Conservation (phyloP, 2,888 invertebrate genomes). For the Adelphocoris suturalis region DNA sequence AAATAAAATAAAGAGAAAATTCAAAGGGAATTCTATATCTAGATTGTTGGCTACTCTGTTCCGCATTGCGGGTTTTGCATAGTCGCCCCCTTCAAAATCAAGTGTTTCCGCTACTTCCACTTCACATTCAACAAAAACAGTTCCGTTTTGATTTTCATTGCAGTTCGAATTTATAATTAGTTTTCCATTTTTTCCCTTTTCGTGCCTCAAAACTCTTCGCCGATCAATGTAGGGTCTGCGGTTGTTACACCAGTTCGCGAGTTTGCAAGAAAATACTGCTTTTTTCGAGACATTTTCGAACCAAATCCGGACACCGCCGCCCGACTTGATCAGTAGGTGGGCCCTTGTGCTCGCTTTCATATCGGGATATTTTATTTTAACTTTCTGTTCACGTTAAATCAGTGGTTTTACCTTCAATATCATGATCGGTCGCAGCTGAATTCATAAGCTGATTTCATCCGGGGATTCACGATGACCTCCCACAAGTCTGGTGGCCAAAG, state of each 20-base stretch:
- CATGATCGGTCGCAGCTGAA: background rate
- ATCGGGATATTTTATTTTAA: background rate
- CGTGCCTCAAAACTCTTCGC: background rate
- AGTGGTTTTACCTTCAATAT: background rate
- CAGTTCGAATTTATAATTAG: background rate
- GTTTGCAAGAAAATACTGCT: background rate
- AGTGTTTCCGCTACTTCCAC: background rate
- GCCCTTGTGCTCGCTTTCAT: background rate
- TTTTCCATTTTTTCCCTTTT: background rate
- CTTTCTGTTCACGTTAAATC: background rate
- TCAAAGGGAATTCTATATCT: background rate
- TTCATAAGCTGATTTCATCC: background rate
- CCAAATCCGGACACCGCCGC: background rate
- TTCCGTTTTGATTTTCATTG: background rate
- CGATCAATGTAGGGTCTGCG: background rate
- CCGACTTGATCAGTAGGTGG: background rate
- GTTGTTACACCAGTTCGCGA: background rate
- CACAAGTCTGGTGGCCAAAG: conserved; percentile 80
- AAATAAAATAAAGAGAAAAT: too few species aligned
- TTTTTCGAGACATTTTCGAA: background rate
- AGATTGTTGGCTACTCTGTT: background rate
- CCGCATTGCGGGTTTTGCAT: conserved; percentile 8
- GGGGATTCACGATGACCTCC: conserved; percentile 78
- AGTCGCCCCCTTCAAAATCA: background rate
- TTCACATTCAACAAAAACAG: conserved; percentile 3